Percentiles rank a stretch among this genome's conserved stretches.
phyloP scores from a whole-genome alignment of 2,888 invertebrate genomes.

The Mesoligia furuncula region DNA sequence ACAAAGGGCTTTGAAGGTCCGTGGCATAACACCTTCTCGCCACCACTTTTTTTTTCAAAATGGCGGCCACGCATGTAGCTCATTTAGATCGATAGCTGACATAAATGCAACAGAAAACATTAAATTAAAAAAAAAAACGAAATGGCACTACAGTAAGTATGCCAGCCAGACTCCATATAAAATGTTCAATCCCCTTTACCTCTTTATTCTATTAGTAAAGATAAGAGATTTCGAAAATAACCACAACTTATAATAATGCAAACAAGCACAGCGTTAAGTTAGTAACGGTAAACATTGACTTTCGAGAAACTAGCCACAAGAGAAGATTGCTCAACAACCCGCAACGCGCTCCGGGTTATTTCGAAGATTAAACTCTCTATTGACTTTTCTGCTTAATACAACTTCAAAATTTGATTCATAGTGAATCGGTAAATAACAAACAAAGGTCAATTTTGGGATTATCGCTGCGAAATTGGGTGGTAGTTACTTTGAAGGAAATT shows the following conservation, averaged over 20 bases:
- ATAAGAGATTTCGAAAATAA: constrained; percentile 21
- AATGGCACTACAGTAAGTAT: not conserved
- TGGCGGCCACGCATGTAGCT: too few species aligned
- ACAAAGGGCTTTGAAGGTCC: too few species aligned
- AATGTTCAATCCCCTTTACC: not conserved
- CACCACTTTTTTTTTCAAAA: too few species aligned
- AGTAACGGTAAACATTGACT: constrained; percentile 51
- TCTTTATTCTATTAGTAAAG: not conserved
- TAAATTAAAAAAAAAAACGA: not conserved
- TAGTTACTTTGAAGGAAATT: constrained; percentile 33
- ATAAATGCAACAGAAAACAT: not conserved
- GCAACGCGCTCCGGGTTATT: constrained; percentile 53
- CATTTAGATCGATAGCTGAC: not conserved
- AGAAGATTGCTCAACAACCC: constrained; percentile 40
- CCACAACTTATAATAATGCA: constrained; percentile 37
- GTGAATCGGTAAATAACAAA: constrained; percentile 58
- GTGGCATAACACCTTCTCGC: too few species aligned
- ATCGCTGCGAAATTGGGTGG: constrained; percentile 37
- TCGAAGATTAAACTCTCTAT: constrained; percentile 65
- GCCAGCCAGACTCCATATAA: not conserved
- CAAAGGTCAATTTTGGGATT: constrained; percentile 62
- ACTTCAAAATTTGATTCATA: constrained; percentile 62
- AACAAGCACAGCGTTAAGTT: constrained; percentile 47
- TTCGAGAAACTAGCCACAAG: constrained; percentile 43
- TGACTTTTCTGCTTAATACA: constrained; percentile 60